These are phyloP conservation scores for Heliconius hewitsoni DNA, from an alignment of 1,140 invertebrate species.

Conservation along the genomic window DNA sequence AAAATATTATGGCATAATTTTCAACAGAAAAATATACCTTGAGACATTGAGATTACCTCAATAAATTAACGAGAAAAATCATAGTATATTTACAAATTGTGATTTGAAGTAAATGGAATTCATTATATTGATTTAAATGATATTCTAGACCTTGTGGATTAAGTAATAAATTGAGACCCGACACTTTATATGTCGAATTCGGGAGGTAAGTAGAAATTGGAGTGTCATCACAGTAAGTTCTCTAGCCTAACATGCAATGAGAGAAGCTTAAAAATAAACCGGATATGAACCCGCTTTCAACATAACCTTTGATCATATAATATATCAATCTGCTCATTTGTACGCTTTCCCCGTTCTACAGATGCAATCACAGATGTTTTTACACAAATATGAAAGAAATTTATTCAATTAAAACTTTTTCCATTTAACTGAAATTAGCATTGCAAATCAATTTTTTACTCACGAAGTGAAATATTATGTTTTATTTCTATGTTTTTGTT, in stretches of 20 bases:
- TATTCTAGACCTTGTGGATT: too few species aligned
- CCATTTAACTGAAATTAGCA: slow-evolving; percentile 8
- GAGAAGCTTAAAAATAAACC: not conserved
- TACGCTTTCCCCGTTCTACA: not conserved
- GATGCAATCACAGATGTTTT: slow-evolving; percentile 2
- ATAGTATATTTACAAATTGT: too few species aligned
- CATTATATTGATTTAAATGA: too few species aligned
- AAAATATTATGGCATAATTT: not conserved
- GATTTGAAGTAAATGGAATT: too few species aligned
- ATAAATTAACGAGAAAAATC: too few species aligned
- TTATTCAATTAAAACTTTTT: slow-evolving; percentile 16
- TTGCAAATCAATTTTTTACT: slow-evolving; percentile 13
- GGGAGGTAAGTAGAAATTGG: too few species aligned
- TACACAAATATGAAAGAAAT: slow-evolving; percentile 1
- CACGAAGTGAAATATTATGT: not conserved
- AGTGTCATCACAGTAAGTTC: too few species aligned
- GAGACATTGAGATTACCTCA: too few species aligned
- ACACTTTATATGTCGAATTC: too few species aligned
- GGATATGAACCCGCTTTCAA: not conserved
- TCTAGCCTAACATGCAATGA: not conserved
- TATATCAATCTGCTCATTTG: not conserved
- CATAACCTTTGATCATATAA: not conserved
- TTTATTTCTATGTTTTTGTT: not conserved
- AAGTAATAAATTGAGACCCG: too few species aligned
- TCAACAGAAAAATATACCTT: too few species aligned